phyloP scores from a whole-genome alignment of 2,113 vertebrate species.

The Felis chaus region DNA sequence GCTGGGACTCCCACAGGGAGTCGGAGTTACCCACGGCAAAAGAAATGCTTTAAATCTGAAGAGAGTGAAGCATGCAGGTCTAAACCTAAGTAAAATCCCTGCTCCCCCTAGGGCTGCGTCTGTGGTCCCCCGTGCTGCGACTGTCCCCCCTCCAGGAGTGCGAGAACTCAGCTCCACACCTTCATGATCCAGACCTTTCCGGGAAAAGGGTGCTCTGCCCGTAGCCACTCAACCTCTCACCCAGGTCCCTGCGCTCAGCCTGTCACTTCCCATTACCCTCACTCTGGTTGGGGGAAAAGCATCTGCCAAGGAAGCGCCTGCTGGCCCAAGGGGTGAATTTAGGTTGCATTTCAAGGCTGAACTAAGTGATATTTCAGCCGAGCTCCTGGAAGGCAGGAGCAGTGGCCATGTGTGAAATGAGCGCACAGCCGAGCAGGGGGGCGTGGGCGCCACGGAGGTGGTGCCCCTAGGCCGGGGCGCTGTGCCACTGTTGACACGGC shows the following conservation, averaged over 20 bases:
- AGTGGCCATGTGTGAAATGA: neutral
- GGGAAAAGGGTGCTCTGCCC: neutral
- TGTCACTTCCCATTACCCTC: slow-evolving; percentile 53
- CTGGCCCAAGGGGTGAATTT: slow-evolving; percentile 63
- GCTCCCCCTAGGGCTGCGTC: neutral
- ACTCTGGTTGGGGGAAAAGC: slow-evolving; percentile 36
- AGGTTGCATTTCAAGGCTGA: slow-evolving; percentile 63
- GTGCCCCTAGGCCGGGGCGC: neutral
- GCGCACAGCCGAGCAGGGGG: neutral
- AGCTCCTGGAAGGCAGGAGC: neutral
- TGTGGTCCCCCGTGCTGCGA: neutral
- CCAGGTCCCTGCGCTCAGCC: neutral
- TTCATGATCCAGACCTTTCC: neutral
- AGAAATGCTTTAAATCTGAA: neutral
- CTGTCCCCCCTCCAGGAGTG: neutral
- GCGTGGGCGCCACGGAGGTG: neutral
- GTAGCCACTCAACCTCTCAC: neutral
- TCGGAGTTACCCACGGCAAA: neutral
- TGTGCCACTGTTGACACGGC: neutral
- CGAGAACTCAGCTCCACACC: too few species aligned
- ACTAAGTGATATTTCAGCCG: slow-evolving; percentile 49
- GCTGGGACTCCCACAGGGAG: neutral
- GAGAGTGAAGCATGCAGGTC: neutral
- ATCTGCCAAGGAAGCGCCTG: slow-evolving; percentile 50
- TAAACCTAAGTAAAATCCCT: too few species aligned